Base-by-base conservation (phyloP, 1,140 invertebrate species). In the Eubasilissa regina region DNA sequence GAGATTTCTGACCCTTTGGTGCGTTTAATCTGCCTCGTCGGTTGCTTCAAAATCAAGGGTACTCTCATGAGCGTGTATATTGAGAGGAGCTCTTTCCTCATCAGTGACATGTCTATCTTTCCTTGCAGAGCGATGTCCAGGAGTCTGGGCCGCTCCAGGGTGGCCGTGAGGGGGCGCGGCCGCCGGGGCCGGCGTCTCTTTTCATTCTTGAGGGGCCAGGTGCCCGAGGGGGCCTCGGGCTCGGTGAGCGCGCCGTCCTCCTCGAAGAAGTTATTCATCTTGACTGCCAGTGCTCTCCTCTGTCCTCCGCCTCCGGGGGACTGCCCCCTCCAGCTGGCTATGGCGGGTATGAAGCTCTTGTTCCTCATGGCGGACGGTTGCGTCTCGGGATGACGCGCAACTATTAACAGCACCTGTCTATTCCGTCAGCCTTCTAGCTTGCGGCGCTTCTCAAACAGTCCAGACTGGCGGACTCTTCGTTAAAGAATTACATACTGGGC, bases 61-160 rank as follows among this genome's bases (percentile, higher is more conserved):
- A 75, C 53, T 56, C 73, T 78, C 81, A 79, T 83, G 44, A 83
- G 21, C 0, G 75, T 55, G 58, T 83, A 83, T 19, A 80, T 77
- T 6, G 81, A 78, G 0, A 91, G 83, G n/a, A 91, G 86, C 66
- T 91, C 90, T 82, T 92, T 91, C 73, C 88, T 87, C 43, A 92
- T 84, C n/a, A 90, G 82, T 0, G 91, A 91, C 91, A 93, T 92
- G 81, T 92, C 92, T 15, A 93, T 86, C 82, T 91, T 90, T 7
- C 87, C 85, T 45, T 90, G 85, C 12, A 91, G 85, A 15, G 85
- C 84, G 3, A 90, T 89, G 80, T 93, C 89, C 25, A 93, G 85
- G 0, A 93, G 85, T 17, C 86, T 86, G 0, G 92, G 91, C 35
- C 87, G 88, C n/a, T 90, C 90, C 21, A 92, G 84, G 47, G 90